Evolutionary conservation across 1,140 invertebrate species (phyloP), one percentile per base, ranked within the genome.

Genomic region (Drosophila parvula): DNA sequence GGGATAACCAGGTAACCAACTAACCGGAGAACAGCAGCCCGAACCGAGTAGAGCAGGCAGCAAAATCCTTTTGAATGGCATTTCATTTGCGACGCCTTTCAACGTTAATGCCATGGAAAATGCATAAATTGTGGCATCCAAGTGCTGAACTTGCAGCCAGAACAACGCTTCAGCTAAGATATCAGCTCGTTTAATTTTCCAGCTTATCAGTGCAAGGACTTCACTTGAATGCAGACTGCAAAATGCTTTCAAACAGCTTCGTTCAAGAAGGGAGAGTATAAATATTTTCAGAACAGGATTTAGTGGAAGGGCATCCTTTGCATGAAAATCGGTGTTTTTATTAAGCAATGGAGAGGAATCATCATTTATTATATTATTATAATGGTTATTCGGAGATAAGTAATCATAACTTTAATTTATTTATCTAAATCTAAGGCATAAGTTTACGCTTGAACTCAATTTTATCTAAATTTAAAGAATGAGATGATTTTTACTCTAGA

Each of bases 41-140:
- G n/a, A 60, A 32, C 14, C n/a, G 9, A 43, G 28, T 22, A 18
- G 53, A 38, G 63, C 56, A 62, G 58, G 51, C 38, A 51, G 38
- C 60, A 28, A 53, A 50, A 81, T 57, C 65, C 63, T 69, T 78
- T 88, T 86, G 83, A 86, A 88, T 86, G 84, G 83, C 68, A 82
- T 86, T 88, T 83, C 76, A 88, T 88, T 86, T 88, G 83, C 79
- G 70, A 83, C 57, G 83, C 79, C 74, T 88, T 86, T 86, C 84
- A 88, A 60, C 83, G 83, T 77, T 86, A 86, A 88, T 88, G 68
- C 79, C 79, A 86, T 79, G 79, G 82, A 86, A 86, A 88, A 86
- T 86, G 82, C 82, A 86, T 86, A 86, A 86, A 86, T 88, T 86
- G 83, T 75, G 79, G 82, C 68, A 81, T 62, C 68, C 82, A 81